Conservation (phyloP, 2,113 vertebrate species). For the Grus americana region DNA sequence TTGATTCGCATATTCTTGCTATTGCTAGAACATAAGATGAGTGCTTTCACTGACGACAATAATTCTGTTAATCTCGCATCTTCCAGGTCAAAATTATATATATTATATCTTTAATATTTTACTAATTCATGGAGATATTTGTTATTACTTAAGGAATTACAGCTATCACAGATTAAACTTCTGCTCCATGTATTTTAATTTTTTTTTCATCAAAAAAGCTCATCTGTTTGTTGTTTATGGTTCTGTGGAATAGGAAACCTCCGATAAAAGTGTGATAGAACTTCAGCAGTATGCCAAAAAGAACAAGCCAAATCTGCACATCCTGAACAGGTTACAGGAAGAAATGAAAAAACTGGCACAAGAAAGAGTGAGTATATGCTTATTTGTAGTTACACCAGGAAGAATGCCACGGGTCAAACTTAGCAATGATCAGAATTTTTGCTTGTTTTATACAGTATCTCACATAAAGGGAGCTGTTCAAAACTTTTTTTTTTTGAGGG, state of each 20-base stretch:
- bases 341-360: conserved; percentile 95
- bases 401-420: background rate
- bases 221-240: background rate
- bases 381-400: background rate
- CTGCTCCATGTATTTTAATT: background rate
- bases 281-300: conserved; percentile 99
- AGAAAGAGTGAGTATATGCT: conserved; percentile 83
- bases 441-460: background rate
- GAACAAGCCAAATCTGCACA: conserved; percentile 99
- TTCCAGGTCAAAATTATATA: background rate
- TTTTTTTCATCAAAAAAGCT: background rate
- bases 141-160: background rate
- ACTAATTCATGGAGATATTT: background rate
- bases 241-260: conserved; percentile 83
- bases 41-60: background rate
- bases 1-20: background rate
- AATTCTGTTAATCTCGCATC: background rate
- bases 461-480: background rate
- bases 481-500: background rate
- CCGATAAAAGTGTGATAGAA: conserved; percentile 97
- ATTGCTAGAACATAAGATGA: background rate
- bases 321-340: conserved; percentile 96
- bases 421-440: background rate
- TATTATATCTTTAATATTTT: background rate
- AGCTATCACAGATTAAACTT: background rate